A percentile compares a stretch with the other conserved stretches of the same genome.
These are phyloP conservation scores for Polydrusus pterygomalis DNA, from an alignment of 2,888 invertebrate genomes.

Conservation along the genomic window DNA sequence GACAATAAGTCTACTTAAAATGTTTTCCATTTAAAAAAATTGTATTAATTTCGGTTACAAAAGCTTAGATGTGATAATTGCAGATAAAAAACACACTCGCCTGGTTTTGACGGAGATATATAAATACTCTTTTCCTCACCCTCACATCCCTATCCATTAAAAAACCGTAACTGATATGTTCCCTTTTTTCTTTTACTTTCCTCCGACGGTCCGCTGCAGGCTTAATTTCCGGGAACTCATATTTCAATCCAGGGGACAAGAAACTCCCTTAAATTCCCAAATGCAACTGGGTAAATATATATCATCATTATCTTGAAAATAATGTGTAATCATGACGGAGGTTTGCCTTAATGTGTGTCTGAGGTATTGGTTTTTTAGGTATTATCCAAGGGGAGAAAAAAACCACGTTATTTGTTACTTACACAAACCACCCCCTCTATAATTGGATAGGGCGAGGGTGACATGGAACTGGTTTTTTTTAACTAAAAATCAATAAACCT, in stretches of 20 bases:
- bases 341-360: constrained; percentile 46
- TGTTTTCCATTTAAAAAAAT: too few relatives aligned
- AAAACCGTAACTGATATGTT: constrained; percentile 33
- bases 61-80: neutral
- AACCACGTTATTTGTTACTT: constrained; percentile 48
- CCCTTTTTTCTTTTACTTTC: constrained; percentile 30
- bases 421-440: constrained; percentile 40
- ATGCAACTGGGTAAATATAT: constrained; percentile 48
- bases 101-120: constrained; percentile 16
- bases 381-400: constrained; percentile 33
- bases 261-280: constrained; percentile 31
- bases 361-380: constrained; percentile 50
- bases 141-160: constrained; percentile 30
- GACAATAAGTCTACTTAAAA: too few relatives aligned
- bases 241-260: constrained; percentile 36
- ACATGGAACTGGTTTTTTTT: too few relatives aligned
- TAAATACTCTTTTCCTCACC: constrained; percentile 23
- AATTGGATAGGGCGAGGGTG: constrained; percentile 32
- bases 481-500: too few relatives aligned
- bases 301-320: constrained; percentile 53
- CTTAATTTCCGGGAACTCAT: constrained; percentile 51
- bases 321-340: constrained; percentile 46
- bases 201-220: constrained; percentile 30
- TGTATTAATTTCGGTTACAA: neutral
- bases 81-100: neutral